These are phyloP conservation scores for Leuciscus idus DNA, from an alignment of 2,113 vertebrate species.

Conservation along the genomic window DNA sequence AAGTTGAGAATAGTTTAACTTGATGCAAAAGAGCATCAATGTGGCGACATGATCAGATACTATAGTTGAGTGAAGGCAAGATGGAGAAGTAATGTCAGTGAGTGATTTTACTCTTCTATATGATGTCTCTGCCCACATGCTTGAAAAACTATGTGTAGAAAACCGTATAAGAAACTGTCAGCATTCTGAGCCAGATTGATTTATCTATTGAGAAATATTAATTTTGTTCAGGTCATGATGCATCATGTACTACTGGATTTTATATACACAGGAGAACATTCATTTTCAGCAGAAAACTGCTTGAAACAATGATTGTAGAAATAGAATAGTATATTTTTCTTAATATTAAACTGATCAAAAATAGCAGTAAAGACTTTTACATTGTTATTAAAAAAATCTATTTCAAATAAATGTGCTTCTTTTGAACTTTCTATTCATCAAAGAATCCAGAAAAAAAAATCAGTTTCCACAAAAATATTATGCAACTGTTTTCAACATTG, in stretches of 20 bases:
- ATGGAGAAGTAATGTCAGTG: not conserved
- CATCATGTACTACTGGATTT: not conserved
- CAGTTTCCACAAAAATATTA: not conserved
- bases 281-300: not conserved
- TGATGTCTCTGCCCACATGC: not conserved
- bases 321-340: not conserved
- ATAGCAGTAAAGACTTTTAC: not conserved
- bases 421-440: no score
- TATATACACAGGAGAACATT: not conserved
- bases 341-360: not conserved
- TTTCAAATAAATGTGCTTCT: not conserved
- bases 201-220: not conserved
- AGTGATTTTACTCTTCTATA: not conserved
- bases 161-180: not conserved
- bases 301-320: not conserved
- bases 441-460: no score
- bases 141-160: not conserved
- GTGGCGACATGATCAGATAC: not conserved
- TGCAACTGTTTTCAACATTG: not conserved
- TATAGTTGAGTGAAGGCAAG: not conserved
- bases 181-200: not conserved
- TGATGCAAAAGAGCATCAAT: not conserved
- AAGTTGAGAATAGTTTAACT: not conserved
- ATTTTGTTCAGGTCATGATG: not conserved
- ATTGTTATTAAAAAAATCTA: not conserved